Evolutionary conservation across 2,888 invertebrate species (phyloP).

Genomic region (Troides helena): DNA sequence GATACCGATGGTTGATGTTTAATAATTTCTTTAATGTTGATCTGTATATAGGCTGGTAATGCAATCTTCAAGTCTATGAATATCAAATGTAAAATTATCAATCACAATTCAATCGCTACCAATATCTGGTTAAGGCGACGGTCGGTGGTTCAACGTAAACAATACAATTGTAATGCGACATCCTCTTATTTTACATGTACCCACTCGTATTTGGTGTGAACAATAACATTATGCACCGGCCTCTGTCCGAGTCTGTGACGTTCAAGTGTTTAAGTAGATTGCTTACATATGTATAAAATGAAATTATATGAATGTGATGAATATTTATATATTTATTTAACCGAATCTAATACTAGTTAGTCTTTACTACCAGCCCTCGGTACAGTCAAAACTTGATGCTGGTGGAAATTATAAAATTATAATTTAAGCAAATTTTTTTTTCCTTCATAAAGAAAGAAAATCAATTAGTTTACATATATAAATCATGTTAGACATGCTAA

Average conservation of each 20-base stretch:
- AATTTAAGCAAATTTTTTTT: too few species aligned
- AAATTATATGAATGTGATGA: too few species aligned
- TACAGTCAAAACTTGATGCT: too few species aligned
- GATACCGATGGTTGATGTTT: not conserved
- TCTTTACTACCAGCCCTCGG: too few species aligned
- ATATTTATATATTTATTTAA: too few species aligned
- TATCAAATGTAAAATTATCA: constrained; percentile 8
- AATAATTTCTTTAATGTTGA: not conserved
- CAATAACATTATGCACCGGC: constrained; percentile 21
- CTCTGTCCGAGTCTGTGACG: not conserved
- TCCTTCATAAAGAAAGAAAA: too few species aligned
- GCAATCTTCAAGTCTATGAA: not conserved
- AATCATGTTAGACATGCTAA: too few species aligned
- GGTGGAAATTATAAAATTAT: too few species aligned
- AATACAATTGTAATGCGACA: constrained; percentile 25
- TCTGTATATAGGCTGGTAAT: constrained; percentile 1
- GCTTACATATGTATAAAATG: not conserved
- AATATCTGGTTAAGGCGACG: constrained; percentile 10
- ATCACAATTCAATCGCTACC: constrained; percentile 10
- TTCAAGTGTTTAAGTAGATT: not conserved
- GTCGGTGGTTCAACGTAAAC: constrained; percentile 13
- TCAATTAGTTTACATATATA: too few species aligned
- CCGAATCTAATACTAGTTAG: too few species aligned
- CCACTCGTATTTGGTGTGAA: constrained; percentile 24
- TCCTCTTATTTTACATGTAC: constrained; percentile 18